phyloP scores from a whole-genome alignment of 1,140 invertebrate genomes.

The Capitella teleta region DNA sequence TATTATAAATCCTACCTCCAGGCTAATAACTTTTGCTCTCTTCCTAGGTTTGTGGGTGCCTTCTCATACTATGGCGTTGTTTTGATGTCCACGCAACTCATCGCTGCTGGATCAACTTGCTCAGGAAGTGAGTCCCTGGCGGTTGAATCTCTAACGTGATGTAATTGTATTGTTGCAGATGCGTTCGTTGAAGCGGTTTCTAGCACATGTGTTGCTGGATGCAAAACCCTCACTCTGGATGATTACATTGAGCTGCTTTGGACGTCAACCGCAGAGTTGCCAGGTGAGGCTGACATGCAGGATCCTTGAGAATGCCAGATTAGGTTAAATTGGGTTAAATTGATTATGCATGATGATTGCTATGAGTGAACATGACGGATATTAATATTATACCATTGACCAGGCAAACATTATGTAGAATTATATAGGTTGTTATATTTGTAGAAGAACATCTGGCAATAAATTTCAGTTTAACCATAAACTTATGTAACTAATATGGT shows the following conservation, averaged over 20 bases:
- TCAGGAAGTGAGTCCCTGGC: background rate
- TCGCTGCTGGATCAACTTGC: background rate
- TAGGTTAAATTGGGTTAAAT: too few species aligned
- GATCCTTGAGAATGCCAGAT: too few species aligned
- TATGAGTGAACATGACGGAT: too few species aligned
- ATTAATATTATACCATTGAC: too few species aligned
- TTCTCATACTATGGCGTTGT: constrained; percentile 7
- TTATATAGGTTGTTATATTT: too few species aligned
- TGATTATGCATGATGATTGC: too few species aligned
- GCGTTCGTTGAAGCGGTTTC: background rate
- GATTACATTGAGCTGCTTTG: constrained; percentile 1
- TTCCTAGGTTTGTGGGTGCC: background rate
- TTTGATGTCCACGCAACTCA: constrained; percentile 2
- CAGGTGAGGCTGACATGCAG: too few species aligned
- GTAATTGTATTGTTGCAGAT: background rate
- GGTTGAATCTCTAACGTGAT: background rate
- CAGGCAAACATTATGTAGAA: too few species aligned
- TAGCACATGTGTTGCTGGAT: background rate
- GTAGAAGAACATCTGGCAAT: too few species aligned
- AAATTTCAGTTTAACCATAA: too few species aligned
- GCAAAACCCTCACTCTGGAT: background rate
- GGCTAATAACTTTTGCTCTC: background rate
- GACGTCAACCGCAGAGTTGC: constrained; percentile 3
- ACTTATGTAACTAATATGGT: too few species aligned
- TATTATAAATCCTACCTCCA: too few species aligned